phyloP scores from a whole-genome alignment of 1,140 invertebrate genomes.

The Metopolophium dirhodum region DNA sequence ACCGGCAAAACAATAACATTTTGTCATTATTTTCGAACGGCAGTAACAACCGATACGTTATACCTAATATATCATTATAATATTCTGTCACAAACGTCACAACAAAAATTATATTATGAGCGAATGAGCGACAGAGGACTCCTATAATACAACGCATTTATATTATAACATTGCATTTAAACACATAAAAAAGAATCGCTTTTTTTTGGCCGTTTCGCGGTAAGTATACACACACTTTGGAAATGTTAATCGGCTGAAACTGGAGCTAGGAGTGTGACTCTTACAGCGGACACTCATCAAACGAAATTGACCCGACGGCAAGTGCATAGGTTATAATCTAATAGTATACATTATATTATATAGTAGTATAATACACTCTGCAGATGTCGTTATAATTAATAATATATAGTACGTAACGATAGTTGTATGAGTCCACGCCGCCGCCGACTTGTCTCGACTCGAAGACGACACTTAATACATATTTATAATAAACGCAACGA shows the following conservation, averaged over 20 bases:
- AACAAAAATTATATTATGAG: not conserved
- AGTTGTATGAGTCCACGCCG: not conserved
- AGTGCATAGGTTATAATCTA: not conserved
- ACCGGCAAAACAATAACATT: not conserved
- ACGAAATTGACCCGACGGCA: not conserved
- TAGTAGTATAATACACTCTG: no score
- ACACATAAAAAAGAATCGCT: not conserved
- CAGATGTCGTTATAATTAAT: no score
- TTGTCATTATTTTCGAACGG: not conserved
- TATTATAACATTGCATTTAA: not conserved
- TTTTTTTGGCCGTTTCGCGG: not conserved
- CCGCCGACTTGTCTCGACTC: not conserved
- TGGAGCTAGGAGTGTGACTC: not conserved
- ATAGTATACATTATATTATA: not conserved
- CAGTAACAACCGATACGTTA: not conserved
- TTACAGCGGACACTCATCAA: not conserved
- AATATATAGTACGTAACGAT: not conserved
- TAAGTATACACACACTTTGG: not conserved
- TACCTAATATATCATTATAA: no score
- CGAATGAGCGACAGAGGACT: not conserved
- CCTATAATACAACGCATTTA: no score
- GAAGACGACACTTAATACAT: slow-evolving; percentile 9
- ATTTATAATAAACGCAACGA: not conserved
- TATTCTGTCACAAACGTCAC: no score
- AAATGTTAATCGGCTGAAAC: not conserved